Percentiles rank a stretch among this genome's conserved stretches.
Evolutionary conservation across 2,113 vertebrate species (phyloP).

Genomic region (Prinia subflava): DNA sequence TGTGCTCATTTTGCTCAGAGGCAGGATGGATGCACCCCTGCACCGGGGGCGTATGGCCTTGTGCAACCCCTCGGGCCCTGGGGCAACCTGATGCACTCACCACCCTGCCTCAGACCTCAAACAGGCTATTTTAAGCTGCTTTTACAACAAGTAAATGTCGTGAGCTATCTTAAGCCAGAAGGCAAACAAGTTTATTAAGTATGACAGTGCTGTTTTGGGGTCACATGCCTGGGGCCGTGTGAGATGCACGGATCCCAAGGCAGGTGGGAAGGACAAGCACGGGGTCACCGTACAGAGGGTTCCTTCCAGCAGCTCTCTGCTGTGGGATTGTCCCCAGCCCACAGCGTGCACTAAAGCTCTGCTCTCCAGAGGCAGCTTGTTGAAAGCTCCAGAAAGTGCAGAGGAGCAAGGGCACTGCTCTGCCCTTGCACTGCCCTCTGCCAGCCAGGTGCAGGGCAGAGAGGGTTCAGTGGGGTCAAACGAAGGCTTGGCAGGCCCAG

Average conservation of each 20-base stretch:
- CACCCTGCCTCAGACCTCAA: not conserved
- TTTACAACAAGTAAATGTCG: not conserved
- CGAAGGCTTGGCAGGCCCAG: not conserved
- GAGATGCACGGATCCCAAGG: rapidly evolving
- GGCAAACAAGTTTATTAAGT: not conserved
- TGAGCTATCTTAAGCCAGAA: not conserved
- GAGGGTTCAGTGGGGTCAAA: rapidly evolving
- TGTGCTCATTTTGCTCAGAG: not conserved
- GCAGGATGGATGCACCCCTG: not conserved
- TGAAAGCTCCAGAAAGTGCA: not conserved
- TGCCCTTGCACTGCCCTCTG: not conserved
- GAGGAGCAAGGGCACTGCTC: not conserved
- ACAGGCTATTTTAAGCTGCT: not conserved
- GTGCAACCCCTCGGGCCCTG: not conserved
- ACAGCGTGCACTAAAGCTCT: rapidly evolving
- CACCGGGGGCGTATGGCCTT: rapidly evolving
- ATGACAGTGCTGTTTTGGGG: not conserved
- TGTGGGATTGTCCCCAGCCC: not conserved
- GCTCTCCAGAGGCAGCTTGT: not conserved
- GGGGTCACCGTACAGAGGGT: rapidly evolving
- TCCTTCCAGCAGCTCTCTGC: not conserved
- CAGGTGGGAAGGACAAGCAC: not conserved
- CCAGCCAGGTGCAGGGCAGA: not conserved
- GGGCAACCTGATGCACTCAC: not conserved
- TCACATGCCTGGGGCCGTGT: rapidly evolving